A percentile compares a stretch with the other conserved stretches of the same genome.
Conservation (phyloP, 2,797 vertebrate species). For the Notolepis coatsorum region DNA sequence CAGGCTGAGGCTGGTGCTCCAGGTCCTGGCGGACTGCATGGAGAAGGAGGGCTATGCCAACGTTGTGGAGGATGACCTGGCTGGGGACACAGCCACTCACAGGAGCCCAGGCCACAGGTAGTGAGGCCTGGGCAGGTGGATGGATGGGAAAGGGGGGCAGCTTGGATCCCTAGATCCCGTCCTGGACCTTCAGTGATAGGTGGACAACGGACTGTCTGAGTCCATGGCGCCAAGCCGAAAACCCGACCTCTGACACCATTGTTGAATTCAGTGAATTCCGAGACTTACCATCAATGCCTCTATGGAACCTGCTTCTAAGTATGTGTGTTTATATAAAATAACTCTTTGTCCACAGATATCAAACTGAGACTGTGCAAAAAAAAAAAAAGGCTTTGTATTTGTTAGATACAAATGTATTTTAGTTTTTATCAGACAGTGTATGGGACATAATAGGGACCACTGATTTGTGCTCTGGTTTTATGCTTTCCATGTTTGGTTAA, state of each 20-base stretch:
- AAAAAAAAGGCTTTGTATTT: slow-evolving; percentile 61
- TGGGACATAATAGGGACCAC: slow-evolving; percentile 46
- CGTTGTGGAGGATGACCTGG: slow-evolving; percentile 91
- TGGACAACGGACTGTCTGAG: slow-evolving; percentile 43
- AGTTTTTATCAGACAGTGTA: slow-evolving; percentile 50
- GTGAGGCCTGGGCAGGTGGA: slow-evolving; percentile 74
- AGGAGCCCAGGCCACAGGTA: slow-evolving; percentile 88
- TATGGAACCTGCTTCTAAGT: slow-evolving; percentile 56
- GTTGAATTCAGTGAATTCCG: slow-evolving; percentile 97
- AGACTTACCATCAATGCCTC: slow-evolving; percentile 80
- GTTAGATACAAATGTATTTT: slow-evolving; percentile 65
- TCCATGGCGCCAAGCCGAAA: slow-evolving; percentile 41
- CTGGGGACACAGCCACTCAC: slow-evolving; percentile 66
- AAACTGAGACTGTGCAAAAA: slow-evolving; percentile 50
- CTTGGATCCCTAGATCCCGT: slow-evolving; percentile 16
- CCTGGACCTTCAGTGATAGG: slow-evolving; percentile 59
- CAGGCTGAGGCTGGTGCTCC: slow-evolving; percentile 89
- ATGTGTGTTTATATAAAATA: slow-evolving; percentile 60
- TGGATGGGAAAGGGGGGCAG: slow-evolving; percentile 8
- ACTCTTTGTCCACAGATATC: slow-evolving; percentile 28
- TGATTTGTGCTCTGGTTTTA: slow-evolving; percentile 48
- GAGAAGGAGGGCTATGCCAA: slow-evolving; percentile 87
- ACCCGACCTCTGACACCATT: slow-evolving; percentile 62
- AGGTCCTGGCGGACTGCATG: slow-evolving; percentile 88
- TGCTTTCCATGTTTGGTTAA: slow-evolving; percentile 39